These are phyloP conservation scores for Bubo blakistoni DNA, from an alignment of 2,113 vertebrate species.

Conservation along the genomic window DNA sequence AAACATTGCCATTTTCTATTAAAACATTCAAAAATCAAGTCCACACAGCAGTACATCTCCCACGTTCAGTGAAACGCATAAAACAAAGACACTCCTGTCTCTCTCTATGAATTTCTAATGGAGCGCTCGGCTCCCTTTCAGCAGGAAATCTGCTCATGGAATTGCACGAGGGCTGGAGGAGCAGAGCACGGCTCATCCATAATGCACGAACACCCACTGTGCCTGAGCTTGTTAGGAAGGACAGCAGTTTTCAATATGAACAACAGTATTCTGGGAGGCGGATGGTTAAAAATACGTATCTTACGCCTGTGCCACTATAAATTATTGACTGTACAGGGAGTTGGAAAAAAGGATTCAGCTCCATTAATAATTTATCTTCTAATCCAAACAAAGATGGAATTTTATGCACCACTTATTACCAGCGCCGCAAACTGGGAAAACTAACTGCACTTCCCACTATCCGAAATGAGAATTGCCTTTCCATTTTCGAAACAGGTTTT, in stretches of 20 bases:
- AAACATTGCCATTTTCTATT: not conserved
- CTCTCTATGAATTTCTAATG: not conserved
- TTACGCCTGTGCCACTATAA: conserved; percentile 18
- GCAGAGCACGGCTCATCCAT: conserved; percentile 24
- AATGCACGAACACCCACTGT: not conserved
- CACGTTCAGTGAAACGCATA: not conserved
- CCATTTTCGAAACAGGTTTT: not conserved
- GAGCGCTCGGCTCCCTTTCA: not conserved
- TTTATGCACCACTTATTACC: conserved; percentile 67
- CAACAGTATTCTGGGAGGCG: not conserved
- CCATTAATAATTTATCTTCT: conserved; percentile 45
- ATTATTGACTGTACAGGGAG: conserved; percentile 49
- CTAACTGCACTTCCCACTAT: not conserved
- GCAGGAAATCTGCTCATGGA: not conserved
- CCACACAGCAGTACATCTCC: not conserved
- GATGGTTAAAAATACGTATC: conserved; percentile 39
- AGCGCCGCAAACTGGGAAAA: not conserved
- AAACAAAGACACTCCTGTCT: not conserved
- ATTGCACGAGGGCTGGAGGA: not conserved
- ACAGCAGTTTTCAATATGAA: not conserved
- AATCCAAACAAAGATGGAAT: conserved; percentile 50
- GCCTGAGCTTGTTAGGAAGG: not conserved
- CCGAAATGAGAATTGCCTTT: not conserved
- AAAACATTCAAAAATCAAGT: not conserved
- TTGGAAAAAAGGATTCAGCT: conserved; percentile 26